Percentiles rank a stretch among this genome's conserved stretches.
Conservation (phyloP, 2,797 vertebrate species). For the Gouania willdenowi region DNA sequence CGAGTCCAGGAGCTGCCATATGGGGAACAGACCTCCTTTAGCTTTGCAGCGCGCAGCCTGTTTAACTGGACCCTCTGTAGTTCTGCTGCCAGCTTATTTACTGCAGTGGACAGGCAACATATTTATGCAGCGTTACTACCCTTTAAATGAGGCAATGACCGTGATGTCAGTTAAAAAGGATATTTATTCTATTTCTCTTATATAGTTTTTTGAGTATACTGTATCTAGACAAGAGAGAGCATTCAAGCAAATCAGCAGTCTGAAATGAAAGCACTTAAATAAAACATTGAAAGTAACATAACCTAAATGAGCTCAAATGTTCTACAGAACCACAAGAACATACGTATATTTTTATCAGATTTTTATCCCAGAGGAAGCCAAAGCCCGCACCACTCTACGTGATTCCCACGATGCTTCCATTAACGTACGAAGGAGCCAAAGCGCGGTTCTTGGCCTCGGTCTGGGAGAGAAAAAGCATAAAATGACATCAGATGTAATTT, state of each 20-base stretch:
- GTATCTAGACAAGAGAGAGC: not conserved
- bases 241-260: not conserved
- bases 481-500: constrained; percentile 44
- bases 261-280: constrained; percentile 15
- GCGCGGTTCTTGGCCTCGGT: not conserved
- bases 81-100: constrained; percentile 6
- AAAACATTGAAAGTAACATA: constrained; percentile 19
- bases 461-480: not conserved
- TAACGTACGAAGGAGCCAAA: not conserved
- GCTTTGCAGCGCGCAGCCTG: constrained; percentile 22
- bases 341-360: constrained; percentile 14
- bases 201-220: too few species aligned
- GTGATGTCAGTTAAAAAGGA: too few species aligned
- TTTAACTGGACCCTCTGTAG: constrained; percentile 28
- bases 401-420: constrained; percentile 4
- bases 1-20: constrained; percentile 52
- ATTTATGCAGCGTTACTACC: not conserved
- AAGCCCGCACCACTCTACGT: not conserved
- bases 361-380: not conserved
- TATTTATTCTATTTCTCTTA: too few species aligned
- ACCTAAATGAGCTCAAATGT: constrained; percentile 10
- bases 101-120: not conserved
- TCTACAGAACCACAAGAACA: not conserved
- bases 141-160: too few species aligned
- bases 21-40: constrained; percentile 48